Percentiles rank a stretch among this genome's conserved stretches.
These are phyloP conservation scores for Salpingus planirostris DNA, from an alignment of 2,888 invertebrate genomes.

Conservation along the genomic window DNA sequence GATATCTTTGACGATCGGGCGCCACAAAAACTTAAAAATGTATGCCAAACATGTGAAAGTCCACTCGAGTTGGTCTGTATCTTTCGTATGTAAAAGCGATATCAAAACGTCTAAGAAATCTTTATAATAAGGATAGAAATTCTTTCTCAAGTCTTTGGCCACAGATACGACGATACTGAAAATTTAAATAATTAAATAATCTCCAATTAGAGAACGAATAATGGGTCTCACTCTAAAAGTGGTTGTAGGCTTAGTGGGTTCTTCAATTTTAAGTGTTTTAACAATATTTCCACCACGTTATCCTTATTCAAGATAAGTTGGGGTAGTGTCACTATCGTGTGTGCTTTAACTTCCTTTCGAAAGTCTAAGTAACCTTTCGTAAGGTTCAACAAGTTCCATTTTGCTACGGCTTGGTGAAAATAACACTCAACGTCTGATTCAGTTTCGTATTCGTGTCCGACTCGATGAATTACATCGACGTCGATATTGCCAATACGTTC, in stretches of 20 bases:
- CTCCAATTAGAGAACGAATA: neutral
- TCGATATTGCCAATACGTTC: constrained; percentile 80
- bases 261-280: constrained; percentile 63
- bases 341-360: constrained; percentile 59
- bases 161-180: constrained; percentile 72
- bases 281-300: constrained; percentile 60
- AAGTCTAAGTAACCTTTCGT: constrained; percentile 74
- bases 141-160: constrained; percentile 78
- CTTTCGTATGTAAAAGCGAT: constrained; percentile 60
- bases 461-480: constrained; percentile 78
- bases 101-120: constrained; percentile 66
- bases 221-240: constrained; percentile 67
- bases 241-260: constrained; percentile 71
- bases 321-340: constrained; percentile 63
- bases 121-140: constrained; percentile 81
- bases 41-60: constrained; percentile 79
- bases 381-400: constrained; percentile 85
- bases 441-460: constrained; percentile 64
- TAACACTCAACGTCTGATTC: constrained; percentile 63
- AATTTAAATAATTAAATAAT: constrained; percentile 21
- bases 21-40: constrained; percentile 82
- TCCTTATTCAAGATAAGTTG: constrained; percentile 77
- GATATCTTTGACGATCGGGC: constrained; percentile 72
- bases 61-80: constrained; percentile 80
- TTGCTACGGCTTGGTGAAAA: constrained; percentile 73